Percentiles rank a stretch among this genome's conserved stretches.
These are phyloP conservation scores for Enoplosus armatus DNA, from an alignment of 2,797 vertebrate species.

Conservation along the genomic window DNA sequence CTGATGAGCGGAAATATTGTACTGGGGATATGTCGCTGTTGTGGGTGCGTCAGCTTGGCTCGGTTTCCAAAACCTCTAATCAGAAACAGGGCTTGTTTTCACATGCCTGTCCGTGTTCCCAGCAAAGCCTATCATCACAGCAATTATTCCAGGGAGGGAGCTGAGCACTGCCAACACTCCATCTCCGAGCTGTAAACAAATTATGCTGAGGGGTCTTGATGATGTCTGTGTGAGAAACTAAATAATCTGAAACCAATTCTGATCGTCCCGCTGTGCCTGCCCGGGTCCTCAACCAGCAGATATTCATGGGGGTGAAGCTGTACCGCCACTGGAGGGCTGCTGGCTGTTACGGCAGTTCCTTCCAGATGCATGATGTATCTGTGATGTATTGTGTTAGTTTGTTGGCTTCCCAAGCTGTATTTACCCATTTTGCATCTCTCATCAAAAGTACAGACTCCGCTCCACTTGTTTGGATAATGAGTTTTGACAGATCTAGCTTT, in stretches of 20 bases:
- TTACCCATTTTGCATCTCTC: slow-evolving; percentile 32
- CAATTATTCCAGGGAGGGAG: slow-evolving; percentile 78
- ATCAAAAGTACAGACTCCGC: slow-evolving; percentile 26
- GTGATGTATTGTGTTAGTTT: not conserved
- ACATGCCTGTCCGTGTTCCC: slow-evolving; percentile 65
- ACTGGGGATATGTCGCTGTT: slow-evolving; percentile 28
- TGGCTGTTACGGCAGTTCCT: slow-evolving; percentile 4
- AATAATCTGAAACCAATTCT: slow-evolving; percentile 62
- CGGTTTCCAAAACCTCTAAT: slow-evolving; percentile 57
- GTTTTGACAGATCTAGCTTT: slow-evolving; percentile 52
- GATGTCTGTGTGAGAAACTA: slow-evolving; percentile 66
- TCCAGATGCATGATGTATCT: slow-evolving; percentile 14
- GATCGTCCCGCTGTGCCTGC: slow-evolving; percentile 53
- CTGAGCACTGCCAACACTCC: slow-evolving; percentile 68
- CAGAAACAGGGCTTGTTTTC: slow-evolving; percentile 71
- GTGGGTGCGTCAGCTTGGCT: slow-evolving; percentile 38
- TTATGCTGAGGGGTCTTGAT: slow-evolving; percentile 69
- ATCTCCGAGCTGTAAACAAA: slow-evolving; percentile 78
- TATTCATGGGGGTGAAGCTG: slow-evolving; percentile 22
- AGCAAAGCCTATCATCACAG: slow-evolving; percentile 78
- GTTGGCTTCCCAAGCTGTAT: slow-evolving; percentile 9
- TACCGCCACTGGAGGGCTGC: slow-evolving; percentile 11
- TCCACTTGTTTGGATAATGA: slow-evolving; percentile 53
- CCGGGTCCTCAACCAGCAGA: slow-evolving; percentile 45
- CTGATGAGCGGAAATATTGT: slow-evolving; percentile 55